Evolutionary conservation across 2,888 invertebrate species (phyloP), one percentile per base, ranked within the genome.

Genomic region (Bellardia pandia): DNA sequence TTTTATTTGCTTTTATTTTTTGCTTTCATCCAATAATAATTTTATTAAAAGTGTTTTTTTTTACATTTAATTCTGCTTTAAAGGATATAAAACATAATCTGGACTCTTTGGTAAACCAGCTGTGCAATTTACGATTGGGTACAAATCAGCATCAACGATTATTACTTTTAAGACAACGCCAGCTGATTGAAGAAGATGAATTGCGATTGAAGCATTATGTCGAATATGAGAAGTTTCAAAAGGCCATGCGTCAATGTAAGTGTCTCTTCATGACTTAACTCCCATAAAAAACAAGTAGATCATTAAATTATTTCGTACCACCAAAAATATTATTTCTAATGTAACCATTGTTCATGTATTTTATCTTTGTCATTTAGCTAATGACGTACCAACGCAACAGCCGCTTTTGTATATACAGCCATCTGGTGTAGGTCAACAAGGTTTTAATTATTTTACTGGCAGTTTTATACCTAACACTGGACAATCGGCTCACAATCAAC

Each of bases 41-140:
- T 23, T 23, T 23, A 23, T 23, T 1, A 23, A 23, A 23, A 23
- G 23, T 23, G 45, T 45, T 1, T 53, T 53, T 53, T n/a, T n/a
- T 53, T 48, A 16, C 3, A 53, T 53, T 16, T 53, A 53, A 72
- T 53, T 64, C 16, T 66, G 7, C 48, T 74, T 48, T 88, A 23
- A 72, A 93, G 93, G 93, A 94, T 86, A 93, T 94, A 60, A 93
- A 93, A 89, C 92, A 93, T 86, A 93, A 94, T 90, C 88, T 93
- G 81, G 94, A 94, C 88, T 91, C 92, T 2, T 90, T 93, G 84
- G 91, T 93, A 14, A 93, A 92, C 85, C 92, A 92, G 75, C 89
- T 94, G 87, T 92, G 92, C 84, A 92, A 92, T 72, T 91, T 93
- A 51, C 91, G 93, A 6, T 90, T 94, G 84, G 93, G 93, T 62